phyloP scores from a whole-genome alignment of 2,113 vertebrate species.

The Phrynosoma blainvillii region DNA sequence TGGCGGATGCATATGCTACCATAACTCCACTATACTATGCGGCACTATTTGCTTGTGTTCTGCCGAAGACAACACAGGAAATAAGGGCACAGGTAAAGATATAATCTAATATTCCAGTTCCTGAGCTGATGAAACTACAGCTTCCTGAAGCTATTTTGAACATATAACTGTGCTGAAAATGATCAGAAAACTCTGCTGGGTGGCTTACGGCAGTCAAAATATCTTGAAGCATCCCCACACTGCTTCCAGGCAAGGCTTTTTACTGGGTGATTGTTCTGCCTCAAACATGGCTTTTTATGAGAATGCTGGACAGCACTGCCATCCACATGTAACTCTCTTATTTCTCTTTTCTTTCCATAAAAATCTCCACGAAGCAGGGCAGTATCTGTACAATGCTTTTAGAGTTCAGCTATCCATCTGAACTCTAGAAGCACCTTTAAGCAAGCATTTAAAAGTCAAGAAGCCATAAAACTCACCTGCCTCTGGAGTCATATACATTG shows the following conservation, averaged over 20 bases:
- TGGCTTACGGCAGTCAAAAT: not conserved
- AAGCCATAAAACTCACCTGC: slow-evolving; percentile 63
- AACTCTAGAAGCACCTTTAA: not conserved
- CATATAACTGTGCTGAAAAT: not conserved
- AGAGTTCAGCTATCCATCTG: not conserved
- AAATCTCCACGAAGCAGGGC: too few relatives aligned
- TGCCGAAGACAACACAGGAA: slow-evolving; percentile 24
- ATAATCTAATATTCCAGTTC: slow-evolving; percentile 22
- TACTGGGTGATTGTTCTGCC: not conserved
- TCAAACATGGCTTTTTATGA: not conserved
- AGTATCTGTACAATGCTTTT: not conserved
- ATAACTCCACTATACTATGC: not conserved
- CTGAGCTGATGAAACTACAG: not conserved
- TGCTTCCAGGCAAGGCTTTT: not conserved
- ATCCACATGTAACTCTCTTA: too few relatives aligned
- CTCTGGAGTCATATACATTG: slow-evolving; percentile 68
- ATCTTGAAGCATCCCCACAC: not conserved
- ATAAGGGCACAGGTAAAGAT: slow-evolving; percentile 9
- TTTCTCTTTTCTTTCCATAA: not conserved
- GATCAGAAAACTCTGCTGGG: not conserved
- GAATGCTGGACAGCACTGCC: too few relatives aligned
- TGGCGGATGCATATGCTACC: not conserved
- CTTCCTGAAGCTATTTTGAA: slow-evolving; percentile 1
- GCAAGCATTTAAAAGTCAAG: not conserved
- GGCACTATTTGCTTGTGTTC: too few relatives aligned